Evolutionary conservation across 2,113 vertebrate genomes (phyloP).

Genomic region (Phoxinus phoxinus): DNA sequence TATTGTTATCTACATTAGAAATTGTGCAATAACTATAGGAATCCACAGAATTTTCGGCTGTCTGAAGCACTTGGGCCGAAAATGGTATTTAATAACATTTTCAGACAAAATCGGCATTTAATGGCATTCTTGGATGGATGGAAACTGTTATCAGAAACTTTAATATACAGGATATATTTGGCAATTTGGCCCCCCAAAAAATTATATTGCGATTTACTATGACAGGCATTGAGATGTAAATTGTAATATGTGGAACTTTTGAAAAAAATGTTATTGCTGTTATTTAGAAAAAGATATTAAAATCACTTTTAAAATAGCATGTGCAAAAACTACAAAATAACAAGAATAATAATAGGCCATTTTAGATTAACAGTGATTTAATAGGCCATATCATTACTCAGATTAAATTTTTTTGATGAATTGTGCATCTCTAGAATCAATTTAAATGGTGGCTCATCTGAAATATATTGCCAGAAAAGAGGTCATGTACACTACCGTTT

Average conservation of each 20-base stretch:
- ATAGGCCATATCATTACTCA: not conserved
- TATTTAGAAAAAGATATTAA: not conserved
- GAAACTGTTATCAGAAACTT: not conserved
- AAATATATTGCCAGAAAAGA: not conserved
- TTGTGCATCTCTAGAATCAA: not conserved
- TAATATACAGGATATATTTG: not conserved
- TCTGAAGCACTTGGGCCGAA: not conserved
- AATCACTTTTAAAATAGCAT: not conserved
- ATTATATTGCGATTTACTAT: not conserved
- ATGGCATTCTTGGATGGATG: not conserved
- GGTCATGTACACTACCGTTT: not conserved
- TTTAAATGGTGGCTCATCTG: not conserved
- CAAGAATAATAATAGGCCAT: not conserved
- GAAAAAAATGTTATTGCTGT: too few relatives aligned
- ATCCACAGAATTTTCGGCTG: not conserved
- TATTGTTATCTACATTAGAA: conserved; percentile 4
- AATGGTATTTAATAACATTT: not conserved
- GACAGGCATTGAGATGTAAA: not conserved
- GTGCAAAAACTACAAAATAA: not conserved
- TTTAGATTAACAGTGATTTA: not conserved
- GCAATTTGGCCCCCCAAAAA: too few relatives aligned
- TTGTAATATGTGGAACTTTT: too few relatives aligned
- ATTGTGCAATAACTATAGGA: not conserved
- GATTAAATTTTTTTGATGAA: not conserved
- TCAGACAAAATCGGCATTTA: not conserved